Evolutionary conservation across 2,888 invertebrate genomes (phyloP).

Genomic region (Cosmopolites sordidus): DNA sequence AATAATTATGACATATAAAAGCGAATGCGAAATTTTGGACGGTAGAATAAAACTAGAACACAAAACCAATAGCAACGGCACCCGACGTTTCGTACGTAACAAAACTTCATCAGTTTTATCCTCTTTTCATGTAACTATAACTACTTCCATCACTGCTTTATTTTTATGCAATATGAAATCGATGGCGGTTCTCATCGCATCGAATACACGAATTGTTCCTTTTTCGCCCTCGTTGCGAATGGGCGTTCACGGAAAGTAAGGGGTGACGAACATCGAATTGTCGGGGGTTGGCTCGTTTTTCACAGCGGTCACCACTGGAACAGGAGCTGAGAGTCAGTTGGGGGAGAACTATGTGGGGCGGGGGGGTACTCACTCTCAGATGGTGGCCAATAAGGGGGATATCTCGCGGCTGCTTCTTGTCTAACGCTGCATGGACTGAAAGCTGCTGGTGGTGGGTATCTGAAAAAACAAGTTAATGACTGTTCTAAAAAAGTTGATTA

Average conservation of each 20-base stretch:
- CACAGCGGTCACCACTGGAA: conserved; percentile 41
- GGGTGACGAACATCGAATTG: conserved; percentile 7
- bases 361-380: conserved; percentile 44
- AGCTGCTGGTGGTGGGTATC: conserved; percentile 47
- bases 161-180: too few species aligned
- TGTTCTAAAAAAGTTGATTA: too few species aligned
- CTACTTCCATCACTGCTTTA: too few species aligned
- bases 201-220: not conserved
- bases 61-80: too few species aligned
- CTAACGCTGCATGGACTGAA: conserved; percentile 55
- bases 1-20: too few species aligned
- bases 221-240: not conserved
- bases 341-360: conserved; percentile 42
- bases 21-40: too few species aligned
- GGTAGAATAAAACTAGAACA: too few species aligned
- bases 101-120: too few species aligned
- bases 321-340: conserved; percentile 44
- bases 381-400: conserved; percentile 47
- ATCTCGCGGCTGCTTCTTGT: conserved; percentile 47
- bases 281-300: conserved; percentile 30
- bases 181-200: not conserved
- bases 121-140: too few species aligned
- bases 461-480: too few species aligned
- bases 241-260: conserved; percentile 10
- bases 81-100: too few species aligned